phyloP scores from a whole-genome alignment of 2,888 invertebrate species.

The Drosophila silvestris region DNA sequence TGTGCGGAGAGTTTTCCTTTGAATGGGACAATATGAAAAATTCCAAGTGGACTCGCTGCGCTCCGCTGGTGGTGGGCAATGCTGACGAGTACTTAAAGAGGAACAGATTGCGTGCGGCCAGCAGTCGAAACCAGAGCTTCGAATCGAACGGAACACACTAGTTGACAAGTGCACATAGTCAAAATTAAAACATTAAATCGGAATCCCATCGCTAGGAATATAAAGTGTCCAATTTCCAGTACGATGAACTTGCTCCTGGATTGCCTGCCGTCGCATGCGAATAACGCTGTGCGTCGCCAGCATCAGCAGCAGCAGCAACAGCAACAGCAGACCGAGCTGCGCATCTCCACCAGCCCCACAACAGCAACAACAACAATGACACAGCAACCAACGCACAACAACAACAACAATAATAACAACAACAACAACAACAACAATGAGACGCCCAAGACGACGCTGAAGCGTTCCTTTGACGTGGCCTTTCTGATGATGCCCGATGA shows the following conservation, averaged over 20 bases:
- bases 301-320: conserved; percentile 49
- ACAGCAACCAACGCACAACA: conserved; percentile 40
- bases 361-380: conserved; percentile 45
- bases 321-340: conserved; percentile 67
- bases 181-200: background rate
- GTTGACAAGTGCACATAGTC: conserved; percentile 23
- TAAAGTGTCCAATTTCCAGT: conserved; percentile 26
- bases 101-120: conserved; percentile 85
- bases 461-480: conserved; percentile 95
- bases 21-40: conserved; percentile 84
- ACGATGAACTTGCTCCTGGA: conserved; percentile 89
- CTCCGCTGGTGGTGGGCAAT: conserved; percentile 33
- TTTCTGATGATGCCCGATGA: conserved; percentile 96
- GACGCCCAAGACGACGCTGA: conserved; percentile 85
- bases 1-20: conserved; percentile 70
- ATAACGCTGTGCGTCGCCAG: conserved; percentile 61
- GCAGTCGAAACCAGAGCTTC: conserved; percentile 84
- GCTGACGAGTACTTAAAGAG: conserved; percentile 84
- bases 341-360: conserved; percentile 47
- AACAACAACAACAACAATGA: conserved; percentile 74
- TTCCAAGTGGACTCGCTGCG: conserved; percentile 75
- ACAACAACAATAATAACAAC: conserved; percentile 61
- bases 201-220: conserved; percentile 6
- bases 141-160: conserved; percentile 61
- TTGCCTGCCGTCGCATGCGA: conserved; percentile 80